Percentiles rank a stretch among this genome's conserved stretches.
Conservation (phyloP, 2,888 invertebrate species). For the Lydus trimaculatus region DNA sequence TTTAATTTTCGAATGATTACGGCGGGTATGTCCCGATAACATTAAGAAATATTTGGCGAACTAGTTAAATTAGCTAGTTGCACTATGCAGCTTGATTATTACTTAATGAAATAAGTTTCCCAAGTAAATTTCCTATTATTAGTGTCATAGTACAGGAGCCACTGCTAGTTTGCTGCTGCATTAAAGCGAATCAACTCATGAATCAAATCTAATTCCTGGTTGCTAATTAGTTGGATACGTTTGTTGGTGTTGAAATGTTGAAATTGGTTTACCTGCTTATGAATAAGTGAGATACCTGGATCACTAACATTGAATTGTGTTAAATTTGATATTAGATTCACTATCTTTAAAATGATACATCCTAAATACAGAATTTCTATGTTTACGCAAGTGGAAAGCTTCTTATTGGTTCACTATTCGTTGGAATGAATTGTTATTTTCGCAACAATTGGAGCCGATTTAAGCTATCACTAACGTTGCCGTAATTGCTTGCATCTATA, state of each 20-base stretch:
- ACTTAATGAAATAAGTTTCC: neutral
- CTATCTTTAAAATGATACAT: neutral
- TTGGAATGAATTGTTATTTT: too few relatives aligned
- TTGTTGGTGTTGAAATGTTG: conserved; percentile 16
- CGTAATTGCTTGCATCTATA: too few relatives aligned
- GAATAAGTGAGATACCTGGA: conserved; percentile 25
- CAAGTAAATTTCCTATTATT: neutral
- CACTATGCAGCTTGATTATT: neutral
- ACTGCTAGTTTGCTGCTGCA: neutral
- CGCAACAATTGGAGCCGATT: too few relatives aligned
- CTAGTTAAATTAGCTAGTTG: neutral
- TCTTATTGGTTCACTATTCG: too few relatives aligned
- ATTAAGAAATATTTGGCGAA: too few relatives aligned
- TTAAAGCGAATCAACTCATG: conserved; percentile 13
- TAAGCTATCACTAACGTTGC: too few relatives aligned
- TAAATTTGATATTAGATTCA: conserved; percentile 12
- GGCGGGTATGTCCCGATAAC: too few relatives aligned
- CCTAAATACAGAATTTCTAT: conserved; percentile 12
- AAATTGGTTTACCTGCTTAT: conserved; percentile 15
- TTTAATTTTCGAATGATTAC: too few relatives aligned
- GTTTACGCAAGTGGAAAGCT: neutral
- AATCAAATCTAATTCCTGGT: conserved; percentile 14
- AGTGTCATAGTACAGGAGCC: neutral
- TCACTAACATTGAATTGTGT: conserved; percentile 23
- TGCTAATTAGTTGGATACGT: conserved; percentile 18